These are phyloP conservation scores for Lapara coniferarum DNA, from an alignment of 2,888 invertebrate genomes.

Conservation along the genomic window DNA sequence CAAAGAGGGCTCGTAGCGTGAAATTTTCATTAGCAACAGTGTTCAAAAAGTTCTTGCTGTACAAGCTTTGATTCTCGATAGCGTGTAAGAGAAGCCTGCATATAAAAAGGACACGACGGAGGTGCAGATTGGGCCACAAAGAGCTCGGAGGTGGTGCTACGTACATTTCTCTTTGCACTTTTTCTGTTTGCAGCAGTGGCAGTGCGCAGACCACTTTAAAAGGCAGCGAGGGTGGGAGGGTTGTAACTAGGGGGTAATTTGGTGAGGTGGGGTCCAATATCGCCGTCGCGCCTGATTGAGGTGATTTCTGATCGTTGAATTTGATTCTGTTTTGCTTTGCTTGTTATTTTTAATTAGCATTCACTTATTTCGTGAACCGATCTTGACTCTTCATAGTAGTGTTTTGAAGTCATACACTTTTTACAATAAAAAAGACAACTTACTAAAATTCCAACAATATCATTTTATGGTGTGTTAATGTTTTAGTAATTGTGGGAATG, in stretches of 20 bases:
- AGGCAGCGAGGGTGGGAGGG: conserved; percentile 76
- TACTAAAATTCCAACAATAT: background rate
- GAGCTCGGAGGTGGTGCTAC: conserved; percentile 80
- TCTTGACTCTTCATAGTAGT: too few relatives aligned
- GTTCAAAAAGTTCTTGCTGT: conserved; percentile 75
- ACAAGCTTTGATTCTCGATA: conserved; percentile 80
- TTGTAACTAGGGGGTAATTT: conserved; percentile 83
- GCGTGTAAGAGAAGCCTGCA: conserved; percentile 76
- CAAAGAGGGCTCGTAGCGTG: conserved; percentile 76
- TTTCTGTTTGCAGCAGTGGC: conserved; percentile 81
- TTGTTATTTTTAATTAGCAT: conserved; percentile 61
- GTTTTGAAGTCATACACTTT: too few relatives aligned
- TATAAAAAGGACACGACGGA: conserved; percentile 79
- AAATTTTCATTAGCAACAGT: conserved; percentile 81
- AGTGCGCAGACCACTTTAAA: conserved; percentile 83
- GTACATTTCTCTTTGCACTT: conserved; percentile 76
- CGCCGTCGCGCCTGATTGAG: conserved; percentile 81
- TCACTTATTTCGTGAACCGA: background rate
- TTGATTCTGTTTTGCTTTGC: conserved; percentile 68
- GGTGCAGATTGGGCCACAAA: conserved; percentile 83
- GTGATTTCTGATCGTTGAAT: conserved; percentile 76
- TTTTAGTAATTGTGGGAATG: background rate
- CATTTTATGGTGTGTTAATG: background rate
- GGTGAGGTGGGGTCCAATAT: conserved; percentile 81
- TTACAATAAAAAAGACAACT: too few relatives aligned